Evolutionary conservation across 2,797 vertebrate species (phyloP).

Genomic region (Anguilla megastoma): DNA sequence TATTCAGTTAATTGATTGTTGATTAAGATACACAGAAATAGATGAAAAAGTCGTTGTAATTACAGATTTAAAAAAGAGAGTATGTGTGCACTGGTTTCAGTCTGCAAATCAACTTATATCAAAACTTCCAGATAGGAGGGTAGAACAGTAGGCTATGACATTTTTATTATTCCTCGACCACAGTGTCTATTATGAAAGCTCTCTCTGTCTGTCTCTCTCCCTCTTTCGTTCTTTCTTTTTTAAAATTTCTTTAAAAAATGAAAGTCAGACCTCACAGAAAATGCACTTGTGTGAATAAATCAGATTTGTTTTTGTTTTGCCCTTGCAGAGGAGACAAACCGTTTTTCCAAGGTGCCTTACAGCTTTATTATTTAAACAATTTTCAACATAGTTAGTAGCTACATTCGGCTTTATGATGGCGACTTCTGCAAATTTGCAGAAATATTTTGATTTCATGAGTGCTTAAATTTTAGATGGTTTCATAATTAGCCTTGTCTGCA

Average conservation of each 20-base stretch:
- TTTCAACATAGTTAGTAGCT: too few species aligned
- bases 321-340: not conserved
- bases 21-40: too few species aligned
- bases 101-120: not conserved
- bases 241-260: not conserved
- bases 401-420: too few species aligned
- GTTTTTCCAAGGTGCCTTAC: too few species aligned
- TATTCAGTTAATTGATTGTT: too few species aligned
- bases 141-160: not conserved
- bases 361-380: too few species aligned
- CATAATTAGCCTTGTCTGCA: too few species aligned
- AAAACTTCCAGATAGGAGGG: not conserved
- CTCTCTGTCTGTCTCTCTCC: not conserved
- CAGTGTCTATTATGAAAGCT: not conserved
- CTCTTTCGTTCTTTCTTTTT: not conserved
- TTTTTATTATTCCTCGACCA: not conserved
- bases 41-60: too few species aligned
- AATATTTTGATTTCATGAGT: too few species aligned
- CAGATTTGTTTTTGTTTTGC: not conserved
- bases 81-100: not conserved
- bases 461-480: too few species aligned
- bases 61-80: not conserved
- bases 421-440: too few species aligned
- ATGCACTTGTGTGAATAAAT: constrained; percentile 2
- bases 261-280: not conserved